A percentile compares a stretch with the other conserved stretches of the same genome.
These are phyloP conservation scores for Congeria kusceri DNA, from an alignment of 2,888 invertebrate species.

Conservation along the genomic window DNA sequence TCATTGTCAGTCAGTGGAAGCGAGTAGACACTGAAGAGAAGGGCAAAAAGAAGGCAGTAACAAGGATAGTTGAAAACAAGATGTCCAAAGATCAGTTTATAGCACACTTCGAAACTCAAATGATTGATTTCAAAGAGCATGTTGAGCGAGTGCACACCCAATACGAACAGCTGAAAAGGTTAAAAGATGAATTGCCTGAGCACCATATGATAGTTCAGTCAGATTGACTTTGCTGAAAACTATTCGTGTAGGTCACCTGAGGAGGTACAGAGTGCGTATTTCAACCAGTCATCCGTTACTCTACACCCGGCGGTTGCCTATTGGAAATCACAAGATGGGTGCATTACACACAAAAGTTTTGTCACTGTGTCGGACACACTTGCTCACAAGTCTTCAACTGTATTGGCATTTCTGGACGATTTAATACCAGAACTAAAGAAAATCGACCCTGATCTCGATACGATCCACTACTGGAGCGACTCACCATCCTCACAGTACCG, in stretches of 20 bases:
- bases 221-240: conserved; percentile 47
- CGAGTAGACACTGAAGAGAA: conserved; percentile 9
- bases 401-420: conserved; percentile 49
- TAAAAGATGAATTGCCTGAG: too few relatives aligned
- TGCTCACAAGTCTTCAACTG: conserved; percentile 48
- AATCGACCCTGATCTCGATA: background rate
- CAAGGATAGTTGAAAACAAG: too few relatives aligned
- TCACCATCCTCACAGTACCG: conserved; percentile 52
- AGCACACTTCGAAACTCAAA: too few relatives aligned
- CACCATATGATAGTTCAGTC: conserved; percentile 15
- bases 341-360: conserved; percentile 48
- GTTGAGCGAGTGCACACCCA: too few relatives aligned
- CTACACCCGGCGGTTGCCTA: conserved; percentile 61
- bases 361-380: conserved; percentile 55
- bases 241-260: conserved; percentile 26
- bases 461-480: conserved; percentile 41
- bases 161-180: too few relatives aligned
- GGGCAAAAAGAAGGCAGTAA: background rate
- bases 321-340: conserved; percentile 1
- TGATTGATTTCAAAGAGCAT: too few relatives aligned
- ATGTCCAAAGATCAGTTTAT: too few relatives aligned
- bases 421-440: conserved; percentile 44
- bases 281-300: background rate
- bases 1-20: conserved; percentile 30
- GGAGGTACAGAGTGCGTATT: conserved; percentile 24